Percentiles rank a stretch among this genome's conserved stretches.
Evolutionary conservation across 1,140 invertebrate species (phyloP).

Genomic region (Drosophila ambigua): DNA sequence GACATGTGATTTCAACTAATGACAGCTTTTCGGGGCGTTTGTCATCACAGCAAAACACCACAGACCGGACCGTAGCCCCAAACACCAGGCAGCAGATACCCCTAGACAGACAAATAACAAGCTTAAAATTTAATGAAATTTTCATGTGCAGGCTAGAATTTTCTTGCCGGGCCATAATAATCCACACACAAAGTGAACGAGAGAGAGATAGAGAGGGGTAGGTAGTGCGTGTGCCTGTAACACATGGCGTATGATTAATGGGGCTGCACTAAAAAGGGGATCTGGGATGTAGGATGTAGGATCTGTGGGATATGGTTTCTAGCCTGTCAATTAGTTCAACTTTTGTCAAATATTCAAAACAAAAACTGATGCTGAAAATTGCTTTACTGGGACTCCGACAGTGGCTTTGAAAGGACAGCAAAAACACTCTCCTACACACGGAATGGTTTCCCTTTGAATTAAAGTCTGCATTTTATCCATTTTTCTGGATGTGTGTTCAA

Average conservation of each 20-base stretch:
- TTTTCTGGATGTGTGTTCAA: slow-evolving; percentile 7
- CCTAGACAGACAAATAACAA: slow-evolving; percentile 35
- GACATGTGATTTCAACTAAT: slow-evolving; percentile 81
- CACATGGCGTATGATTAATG: slow-evolving; percentile 77
- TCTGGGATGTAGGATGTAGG: slow-evolving; percentile 1
- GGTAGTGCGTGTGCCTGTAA: slow-evolving; percentile 10
- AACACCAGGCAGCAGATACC: slow-evolving; percentile 1
- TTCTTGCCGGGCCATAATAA: slow-evolving; percentile 27
- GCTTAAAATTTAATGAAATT: slow-evolving; percentile 72
- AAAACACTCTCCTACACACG: not conserved
- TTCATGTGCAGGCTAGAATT: slow-evolving; percentile 45
- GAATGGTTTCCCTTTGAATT: slow-evolving; percentile 20
- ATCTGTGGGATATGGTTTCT: too few relatives aligned
- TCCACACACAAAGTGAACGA: not conserved
- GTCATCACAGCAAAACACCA: slow-evolving; percentile 29
- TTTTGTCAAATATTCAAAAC: slow-evolving; percentile 59
- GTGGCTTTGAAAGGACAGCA: not conserved
- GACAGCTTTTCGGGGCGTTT: slow-evolving; percentile 62
- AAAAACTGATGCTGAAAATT: slow-evolving; percentile 30
- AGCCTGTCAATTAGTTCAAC: slow-evolving; percentile 60
- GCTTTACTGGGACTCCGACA: slow-evolving; percentile 1
- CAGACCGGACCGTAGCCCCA: slow-evolving; percentile 4
- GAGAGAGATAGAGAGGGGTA: not conserved
- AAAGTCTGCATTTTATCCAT: slow-evolving; percentile 7
- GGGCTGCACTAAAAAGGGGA: slow-evolving; percentile 6